Evolutionary conservation across 23 tunicate species (phyloP).

Genomic region (Halocynthia aurantium): DNA sequence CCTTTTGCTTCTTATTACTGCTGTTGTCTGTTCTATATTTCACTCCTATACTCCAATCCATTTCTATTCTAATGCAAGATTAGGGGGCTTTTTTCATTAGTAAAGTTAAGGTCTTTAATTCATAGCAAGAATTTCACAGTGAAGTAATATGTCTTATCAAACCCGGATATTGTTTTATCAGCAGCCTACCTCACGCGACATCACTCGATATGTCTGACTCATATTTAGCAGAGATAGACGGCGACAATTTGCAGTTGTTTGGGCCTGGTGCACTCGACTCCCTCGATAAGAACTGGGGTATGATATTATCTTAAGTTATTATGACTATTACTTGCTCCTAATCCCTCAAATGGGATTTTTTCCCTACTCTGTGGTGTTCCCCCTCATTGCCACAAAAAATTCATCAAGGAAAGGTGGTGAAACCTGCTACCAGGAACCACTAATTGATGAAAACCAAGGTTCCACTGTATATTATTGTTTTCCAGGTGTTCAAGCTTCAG

Average conservation of each 20-base stretch:
- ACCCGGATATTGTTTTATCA: background rate
- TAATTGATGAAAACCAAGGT: too few species aligned
- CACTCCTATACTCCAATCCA: too few species aligned
- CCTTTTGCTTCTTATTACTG: too few species aligned
- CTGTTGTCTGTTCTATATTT: too few species aligned
- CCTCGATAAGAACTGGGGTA: constrained; percentile 91
- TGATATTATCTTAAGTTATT: background rate
- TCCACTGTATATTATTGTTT: background rate
- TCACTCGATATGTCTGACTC: constrained; percentile 84
- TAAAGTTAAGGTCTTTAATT: too few species aligned
- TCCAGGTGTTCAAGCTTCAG: constrained; percentile 74
- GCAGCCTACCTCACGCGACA: constrained; percentile 24
- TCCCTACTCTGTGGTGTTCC: too few species aligned
- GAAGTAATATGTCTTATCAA: background rate
- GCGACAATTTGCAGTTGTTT: constrained; percentile 63
- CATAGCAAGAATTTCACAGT: background rate
- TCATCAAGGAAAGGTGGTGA: background rate
- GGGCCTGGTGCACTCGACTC: constrained; percentile 85
- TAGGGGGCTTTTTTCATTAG: too few species aligned
- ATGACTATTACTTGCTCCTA: too few species aligned
- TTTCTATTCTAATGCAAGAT: too few species aligned
- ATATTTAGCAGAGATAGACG: constrained; percentile 78
- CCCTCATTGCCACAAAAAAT: too few species aligned
- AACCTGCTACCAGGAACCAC: background rate
- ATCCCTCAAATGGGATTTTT: too few species aligned